These are phyloP conservation scores for Aulostomus chinensis DNA, from an alignment of 2,797 vertebrate genomes.

Conservation along the genomic window DNA sequence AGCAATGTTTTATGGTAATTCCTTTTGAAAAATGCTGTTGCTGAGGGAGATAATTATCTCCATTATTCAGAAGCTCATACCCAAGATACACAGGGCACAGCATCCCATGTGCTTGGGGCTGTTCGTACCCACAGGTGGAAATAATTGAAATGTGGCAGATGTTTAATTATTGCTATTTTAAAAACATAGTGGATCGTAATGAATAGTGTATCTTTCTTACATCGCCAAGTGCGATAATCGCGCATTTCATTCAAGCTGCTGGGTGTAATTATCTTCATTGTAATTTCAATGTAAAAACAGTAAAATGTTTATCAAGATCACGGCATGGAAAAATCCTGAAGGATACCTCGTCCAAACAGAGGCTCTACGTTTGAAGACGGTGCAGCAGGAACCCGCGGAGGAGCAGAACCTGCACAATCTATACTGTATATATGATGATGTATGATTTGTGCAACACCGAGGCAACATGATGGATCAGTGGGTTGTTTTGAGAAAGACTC, in stretches of 20 bases:
- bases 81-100: constrained; percentile 64
- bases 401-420: constrained; percentile 14
- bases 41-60: constrained; percentile 81
- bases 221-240: constrained; percentile 47
- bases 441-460: constrained; percentile 40
- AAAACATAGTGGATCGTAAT: constrained; percentile 63
- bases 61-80: constrained; percentile 78
- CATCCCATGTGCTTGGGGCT: constrained; percentile 69
- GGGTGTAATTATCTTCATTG: constrained; percentile 45
- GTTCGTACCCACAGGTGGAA: constrained; percentile 74
- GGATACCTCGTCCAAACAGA: no score
- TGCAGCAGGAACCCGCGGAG: no score
- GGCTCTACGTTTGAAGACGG: no score
- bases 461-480: constrained; percentile 52
- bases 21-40: constrained; percentile 65
- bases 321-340: no score
- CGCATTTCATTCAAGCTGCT: constrained; percentile 28
- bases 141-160: constrained; percentile 79
- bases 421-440: constrained; percentile 28
- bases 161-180: constrained; percentile 82
- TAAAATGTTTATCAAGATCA: constrained; percentile 43
- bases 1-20: constrained; percentile 79
- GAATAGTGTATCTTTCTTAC: constrained; percentile 58
- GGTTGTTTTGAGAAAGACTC: constrained; percentile 35
- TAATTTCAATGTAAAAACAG: constrained; percentile 42